Conservation (phyloP, 2,113 vertebrate species). For the Epinephelus lanceolatus region DNA sequence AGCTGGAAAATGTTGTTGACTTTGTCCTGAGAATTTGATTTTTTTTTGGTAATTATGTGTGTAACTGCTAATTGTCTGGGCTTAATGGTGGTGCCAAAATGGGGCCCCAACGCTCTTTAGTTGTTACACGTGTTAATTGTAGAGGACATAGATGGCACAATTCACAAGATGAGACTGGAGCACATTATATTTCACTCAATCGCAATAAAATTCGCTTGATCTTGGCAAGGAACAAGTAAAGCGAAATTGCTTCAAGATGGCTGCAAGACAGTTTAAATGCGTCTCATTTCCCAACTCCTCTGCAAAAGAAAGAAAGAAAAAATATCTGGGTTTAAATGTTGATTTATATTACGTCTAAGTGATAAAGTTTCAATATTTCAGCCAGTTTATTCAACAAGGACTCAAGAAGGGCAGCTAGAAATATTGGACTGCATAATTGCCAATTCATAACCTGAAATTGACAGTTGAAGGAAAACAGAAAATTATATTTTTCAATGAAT, state of each 20-base stretch:
- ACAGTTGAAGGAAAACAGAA: conserved; percentile 81
- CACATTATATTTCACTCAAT: conserved; percentile 79
- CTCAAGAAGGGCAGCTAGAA: conserved; percentile 69
- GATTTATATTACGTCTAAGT: conserved; percentile 70
- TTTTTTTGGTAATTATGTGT: conserved; percentile 77
- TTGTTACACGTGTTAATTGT: conserved; percentile 78
- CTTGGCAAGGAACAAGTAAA: conserved; percentile 66
- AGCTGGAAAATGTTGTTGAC: conserved; percentile 73
- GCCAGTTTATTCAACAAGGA: conserved; percentile 76
- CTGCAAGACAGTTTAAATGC: conserved; percentile 66
- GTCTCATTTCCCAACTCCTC: conserved; percentile 69
- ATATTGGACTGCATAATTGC: conserved; percentile 82
- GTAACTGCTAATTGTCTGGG: conserved; percentile 79
- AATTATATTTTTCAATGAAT: conserved; percentile 82
- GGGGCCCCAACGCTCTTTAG: conserved; percentile 55
- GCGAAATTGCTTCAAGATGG: conserved; percentile 74
- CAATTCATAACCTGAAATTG: conserved; percentile 82
- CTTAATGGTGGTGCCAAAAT: conserved; percentile 74
- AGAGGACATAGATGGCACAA: conserved; percentile 74
- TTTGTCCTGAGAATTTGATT: conserved; percentile 67
- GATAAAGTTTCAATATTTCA: conserved; percentile 81
- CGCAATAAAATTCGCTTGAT: conserved; percentile 74
- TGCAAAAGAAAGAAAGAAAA: conserved; percentile 37
- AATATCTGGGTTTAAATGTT: conserved; percentile 55
- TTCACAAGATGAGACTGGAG: conserved; percentile 71